Conservation (phyloP, 2,888 invertebrate genomes). For the Lasioglossum pauxillum region DNA sequence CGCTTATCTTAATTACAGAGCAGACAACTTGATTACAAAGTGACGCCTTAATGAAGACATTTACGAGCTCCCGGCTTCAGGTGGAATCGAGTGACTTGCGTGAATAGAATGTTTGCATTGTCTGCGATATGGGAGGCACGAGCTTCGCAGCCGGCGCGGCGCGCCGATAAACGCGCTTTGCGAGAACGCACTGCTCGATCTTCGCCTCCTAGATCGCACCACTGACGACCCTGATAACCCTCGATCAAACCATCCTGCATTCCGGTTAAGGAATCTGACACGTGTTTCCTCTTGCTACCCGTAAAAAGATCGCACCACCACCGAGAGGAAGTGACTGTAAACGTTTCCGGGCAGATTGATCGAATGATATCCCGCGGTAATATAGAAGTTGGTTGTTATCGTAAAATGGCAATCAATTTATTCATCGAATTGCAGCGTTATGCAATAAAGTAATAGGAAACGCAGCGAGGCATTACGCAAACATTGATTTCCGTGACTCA, state of each 20-base stretch:
- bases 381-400: not conserved
- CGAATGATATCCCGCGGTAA: not conserved
- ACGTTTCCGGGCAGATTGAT: not conserved
- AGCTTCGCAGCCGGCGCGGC: slow-evolving; percentile 28
- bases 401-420: not conserved
- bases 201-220: slow-evolving; percentile 22
- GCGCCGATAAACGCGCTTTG: slow-evolving; percentile 24
- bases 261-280: slow-evolving; percentile 11
- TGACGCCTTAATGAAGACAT: slow-evolving; percentile 68
- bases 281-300: slow-evolving; percentile 1
- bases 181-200: slow-evolving; percentile 23
- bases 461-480: not conserved
- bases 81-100: slow-evolving; percentile 60
- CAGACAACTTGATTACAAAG: slow-evolving; percentile 68
- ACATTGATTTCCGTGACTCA: not conserved
- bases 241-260: slow-evolving; percentile 21
- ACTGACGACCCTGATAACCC: slow-evolving; percentile 18
- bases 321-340: not conserved
- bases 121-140: slow-evolving; percentile 38
- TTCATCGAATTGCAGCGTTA: not conserved
- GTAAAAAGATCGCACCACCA: not conserved
- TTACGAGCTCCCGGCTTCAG: slow-evolving; percentile 54
- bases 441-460: not conserved
- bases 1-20: slow-evolving; percentile 67
- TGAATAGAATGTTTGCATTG: slow-evolving; percentile 57